Base-by-base conservation (phyloP, 2,888 invertebrate genomes). In the Masnerella sp. region DNA sequence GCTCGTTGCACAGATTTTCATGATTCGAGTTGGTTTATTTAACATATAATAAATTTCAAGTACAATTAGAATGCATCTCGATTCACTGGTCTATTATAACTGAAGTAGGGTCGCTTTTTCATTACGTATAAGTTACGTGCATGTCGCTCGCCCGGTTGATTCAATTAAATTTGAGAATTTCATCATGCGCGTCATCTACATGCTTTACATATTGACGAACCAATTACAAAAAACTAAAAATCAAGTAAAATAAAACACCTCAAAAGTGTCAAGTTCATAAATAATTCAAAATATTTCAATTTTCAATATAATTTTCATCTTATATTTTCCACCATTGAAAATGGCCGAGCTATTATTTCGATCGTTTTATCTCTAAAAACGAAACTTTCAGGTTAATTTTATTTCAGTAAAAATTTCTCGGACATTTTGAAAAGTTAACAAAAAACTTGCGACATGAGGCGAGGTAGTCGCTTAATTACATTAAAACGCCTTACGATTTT, bases 401-500 rank as follows among this genome's bases (percentile, higher is more conserved):
- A n/a, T n/a, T n/a, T n/a, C n/a, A n/a, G n/a, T n/a, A n/a, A n/a
- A n/a, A n/a, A n/a, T n/a, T n/a, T n/a, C n/a, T n/a, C n/a, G n/a
- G n/a, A n/a, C n/a, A n/a, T n/a, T n/a, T n/a, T n/a, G n/a, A 25
- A 25, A 25, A 5, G 25, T 30, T 9, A n/a, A 25, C 22, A 8
- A 14, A 43, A 43, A 42, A 20, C 12, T 34, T 43, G 43, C 45
- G 34, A 20, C 43, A 58, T 32, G 20, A 20, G n/a, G 14, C 42
- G 15, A 30, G 28, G 38, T 8, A 47, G 34, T 43, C 34, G 25
- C 25, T 64, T 64, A 52, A 52, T 64, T 52, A 52, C 52, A 36
- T 64, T 64, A 64, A 62, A 64, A 64, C 43, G 52, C 32, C 43
- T 43, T 15, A 52, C 52, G 17, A 64, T 54, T 62, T 51, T 42